Evolutionary conservation across 2,113 vertebrate species (phyloP).

Genomic region (Catharus bicknelli): DNA sequence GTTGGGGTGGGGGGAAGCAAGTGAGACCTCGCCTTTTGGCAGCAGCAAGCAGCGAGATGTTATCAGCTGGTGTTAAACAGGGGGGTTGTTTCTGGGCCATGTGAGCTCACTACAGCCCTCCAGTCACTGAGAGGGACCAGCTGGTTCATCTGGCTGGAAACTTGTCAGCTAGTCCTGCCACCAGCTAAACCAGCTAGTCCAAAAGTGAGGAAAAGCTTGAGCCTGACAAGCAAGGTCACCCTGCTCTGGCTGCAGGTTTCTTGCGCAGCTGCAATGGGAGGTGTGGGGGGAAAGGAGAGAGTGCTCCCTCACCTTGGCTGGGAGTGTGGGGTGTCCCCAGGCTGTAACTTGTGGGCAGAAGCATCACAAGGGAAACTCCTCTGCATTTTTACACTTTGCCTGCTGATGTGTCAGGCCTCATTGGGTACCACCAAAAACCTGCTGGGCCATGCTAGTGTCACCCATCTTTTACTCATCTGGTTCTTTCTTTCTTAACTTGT

Average conservation of each 20-base stretch:
- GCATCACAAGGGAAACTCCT: neutral
- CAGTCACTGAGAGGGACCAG: neutral
- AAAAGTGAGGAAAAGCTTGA: neutral
- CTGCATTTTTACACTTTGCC: neutral
- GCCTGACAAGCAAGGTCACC: neutral
- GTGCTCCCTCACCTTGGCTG: neutral
- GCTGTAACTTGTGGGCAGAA: neutral
- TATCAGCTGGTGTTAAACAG: neutral
- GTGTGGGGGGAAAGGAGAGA: accelerated
- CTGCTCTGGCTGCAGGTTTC: neutral
- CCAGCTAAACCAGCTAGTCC: neutral
- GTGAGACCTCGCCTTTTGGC: conserved; percentile 37
- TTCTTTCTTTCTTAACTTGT: neutral
- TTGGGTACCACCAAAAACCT: neutral
- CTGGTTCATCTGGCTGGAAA: neutral
- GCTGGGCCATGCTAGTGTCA: neutral
- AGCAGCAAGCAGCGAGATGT: neutral
- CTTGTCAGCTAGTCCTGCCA: neutral
- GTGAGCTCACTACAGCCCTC: accelerated
- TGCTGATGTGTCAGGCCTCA: neutral
- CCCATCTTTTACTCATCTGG: accelerated
- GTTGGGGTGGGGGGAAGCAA: neutral
- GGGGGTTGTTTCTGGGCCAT: neutral
- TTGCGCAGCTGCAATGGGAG: accelerated
- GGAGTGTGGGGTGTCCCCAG: no score